A percentile compares a stretch with the other conserved stretches of the same genome.
Evolutionary conservation across 2,797 vertebrate species (phyloP).

Genomic region (Scolopax rusticola): DNA sequence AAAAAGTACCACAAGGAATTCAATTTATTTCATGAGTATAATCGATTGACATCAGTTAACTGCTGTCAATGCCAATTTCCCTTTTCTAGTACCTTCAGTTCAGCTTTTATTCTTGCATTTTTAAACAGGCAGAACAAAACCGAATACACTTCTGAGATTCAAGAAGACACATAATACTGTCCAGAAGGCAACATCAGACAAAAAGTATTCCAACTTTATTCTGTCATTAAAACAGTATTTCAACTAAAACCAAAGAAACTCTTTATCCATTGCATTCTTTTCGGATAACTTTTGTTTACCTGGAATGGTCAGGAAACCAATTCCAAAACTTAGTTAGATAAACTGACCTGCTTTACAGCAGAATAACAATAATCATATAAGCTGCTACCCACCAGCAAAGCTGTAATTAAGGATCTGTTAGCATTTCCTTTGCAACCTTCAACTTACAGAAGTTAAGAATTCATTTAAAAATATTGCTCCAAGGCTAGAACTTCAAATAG

Average conservation of each 20-base stretch:
- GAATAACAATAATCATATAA: not conserved
- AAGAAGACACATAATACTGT: not conserved
- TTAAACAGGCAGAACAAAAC: not conserved
- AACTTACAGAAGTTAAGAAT: not conserved
- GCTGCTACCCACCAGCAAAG: not conserved
- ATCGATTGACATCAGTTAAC: not conserved
- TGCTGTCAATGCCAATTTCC: not conserved
- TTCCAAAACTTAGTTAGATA: not conserved
- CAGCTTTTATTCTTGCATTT: not conserved
- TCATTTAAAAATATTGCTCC: slow-evolving; percentile 28
- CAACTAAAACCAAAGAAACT: not conserved
- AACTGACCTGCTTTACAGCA: not conserved
- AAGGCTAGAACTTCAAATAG: slow-evolving; percentile 23
- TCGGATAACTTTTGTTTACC: not conserved
- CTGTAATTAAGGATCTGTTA: slow-evolving; percentile 8
- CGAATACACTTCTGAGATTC: not conserved
- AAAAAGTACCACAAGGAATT: not conserved
- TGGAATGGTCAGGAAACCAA: not conserved
- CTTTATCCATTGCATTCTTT: not conserved
- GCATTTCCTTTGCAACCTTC: not conserved
- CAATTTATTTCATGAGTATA: not conserved
- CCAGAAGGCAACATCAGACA: not conserved
- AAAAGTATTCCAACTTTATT: not conserved
- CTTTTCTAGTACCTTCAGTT: not conserved
- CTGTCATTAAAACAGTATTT: not conserved